Conservation (phyloP, 2,888 invertebrate species). For the Agriopis marginaria region DNA sequence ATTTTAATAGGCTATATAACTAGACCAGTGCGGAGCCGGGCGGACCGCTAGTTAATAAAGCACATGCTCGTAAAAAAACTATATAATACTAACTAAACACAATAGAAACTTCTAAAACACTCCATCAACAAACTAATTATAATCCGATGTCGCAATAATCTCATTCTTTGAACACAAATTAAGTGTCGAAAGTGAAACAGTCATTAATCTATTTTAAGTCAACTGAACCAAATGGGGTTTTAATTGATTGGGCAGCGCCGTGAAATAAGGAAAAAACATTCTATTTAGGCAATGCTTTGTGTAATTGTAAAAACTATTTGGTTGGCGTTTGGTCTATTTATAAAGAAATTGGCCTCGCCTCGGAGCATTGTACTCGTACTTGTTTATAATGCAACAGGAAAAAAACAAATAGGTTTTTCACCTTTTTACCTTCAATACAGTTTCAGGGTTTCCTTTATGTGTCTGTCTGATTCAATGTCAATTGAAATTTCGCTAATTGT, state of each 20-base stretch:
- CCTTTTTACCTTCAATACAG: constrained; percentile 20
- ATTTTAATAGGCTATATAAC: too few relatives aligned
- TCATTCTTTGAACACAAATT: constrained; percentile 41
- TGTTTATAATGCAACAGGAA: neutral
- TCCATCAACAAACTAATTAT: constrained; percentile 24
- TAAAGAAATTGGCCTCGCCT: constrained; percentile 30
- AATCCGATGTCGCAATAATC: constrained; percentile 38
- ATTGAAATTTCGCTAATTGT: neutral
- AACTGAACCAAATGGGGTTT: constrained; percentile 63
- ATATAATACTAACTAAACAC: neutral
- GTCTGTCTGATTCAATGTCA: neutral
- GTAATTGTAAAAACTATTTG: constrained; percentile 20
- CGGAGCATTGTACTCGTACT: constrained; percentile 24
- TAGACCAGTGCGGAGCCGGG: too few relatives aligned
- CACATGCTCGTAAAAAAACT: too few relatives aligned
- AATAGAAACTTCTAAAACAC: constrained; percentile 4
- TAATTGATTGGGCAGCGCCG: constrained; percentile 64
- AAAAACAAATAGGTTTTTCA: constrained; percentile 20
- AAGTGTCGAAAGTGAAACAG: constrained; percentile 43
- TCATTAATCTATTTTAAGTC: constrained; percentile 66
- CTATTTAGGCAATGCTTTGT: constrained; percentile 35
- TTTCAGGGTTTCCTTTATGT: constrained; percentile 22
- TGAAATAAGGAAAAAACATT: constrained; percentile 63
- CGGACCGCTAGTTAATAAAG: too few relatives aligned
- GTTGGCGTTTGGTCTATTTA: constrained; percentile 24